phyloP scores from a whole-genome alignment of 2,113 vertebrate genomes.

The Erinaceus europaeus region DNA sequence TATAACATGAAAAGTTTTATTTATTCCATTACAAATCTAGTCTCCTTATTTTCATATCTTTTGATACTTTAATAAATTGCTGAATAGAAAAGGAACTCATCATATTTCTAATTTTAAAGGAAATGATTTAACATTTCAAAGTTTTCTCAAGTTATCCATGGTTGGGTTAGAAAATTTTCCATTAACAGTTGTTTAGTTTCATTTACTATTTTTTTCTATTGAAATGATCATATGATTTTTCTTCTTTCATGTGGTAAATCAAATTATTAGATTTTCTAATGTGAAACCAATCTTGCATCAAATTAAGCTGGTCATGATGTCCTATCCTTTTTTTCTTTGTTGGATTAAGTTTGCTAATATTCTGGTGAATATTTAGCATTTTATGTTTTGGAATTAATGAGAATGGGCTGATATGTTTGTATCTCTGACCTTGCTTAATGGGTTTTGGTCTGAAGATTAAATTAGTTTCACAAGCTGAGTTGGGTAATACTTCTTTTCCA shows the following conservation, averaged over 20 bases:
- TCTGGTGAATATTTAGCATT: background rate
- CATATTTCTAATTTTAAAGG: background rate
- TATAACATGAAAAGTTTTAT: background rate
- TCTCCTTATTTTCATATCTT: background rate
- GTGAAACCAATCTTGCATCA: background rate
- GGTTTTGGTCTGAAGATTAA: background rate
- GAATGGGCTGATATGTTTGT: conserved; percentile 13
- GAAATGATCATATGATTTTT: background rate
- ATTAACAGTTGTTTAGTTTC: background rate
- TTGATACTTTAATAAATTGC: background rate
- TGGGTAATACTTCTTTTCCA: conserved; percentile 5
- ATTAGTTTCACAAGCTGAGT: background rate
- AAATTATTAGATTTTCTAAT: background rate
- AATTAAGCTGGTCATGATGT: background rate
- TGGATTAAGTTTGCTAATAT: conserved; percentile 7
- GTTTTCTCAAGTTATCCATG: background rate
- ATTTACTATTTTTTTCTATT: background rate
- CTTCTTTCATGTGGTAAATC: background rate
- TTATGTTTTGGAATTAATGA: background rate
- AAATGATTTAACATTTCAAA: background rate
- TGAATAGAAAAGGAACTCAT: background rate
- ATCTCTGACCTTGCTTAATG: background rate
- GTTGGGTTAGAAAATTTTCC: background rate
- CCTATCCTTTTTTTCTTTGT: background rate
- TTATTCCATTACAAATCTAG: conserved; percentile 9